A percentile compares a stretch with the other conserved stretches of the same genome.
Conservation (phyloP, 2,797 vertebrate species). For the Falco rusticolus region DNA sequence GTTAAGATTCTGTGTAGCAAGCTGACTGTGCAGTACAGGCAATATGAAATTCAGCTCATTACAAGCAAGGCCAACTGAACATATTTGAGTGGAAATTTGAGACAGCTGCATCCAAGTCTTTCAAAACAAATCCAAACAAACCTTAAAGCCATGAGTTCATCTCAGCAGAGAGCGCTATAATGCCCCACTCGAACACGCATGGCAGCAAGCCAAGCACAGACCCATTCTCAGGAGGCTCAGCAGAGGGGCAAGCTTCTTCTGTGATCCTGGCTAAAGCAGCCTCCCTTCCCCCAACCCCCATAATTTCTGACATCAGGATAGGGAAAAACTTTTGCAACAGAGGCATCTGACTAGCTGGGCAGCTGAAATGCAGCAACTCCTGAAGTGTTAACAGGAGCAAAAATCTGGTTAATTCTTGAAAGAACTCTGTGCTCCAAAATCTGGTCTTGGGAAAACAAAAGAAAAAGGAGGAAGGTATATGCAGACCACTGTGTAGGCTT, state of each 20-base stretch:
- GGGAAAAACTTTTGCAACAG: neutral
- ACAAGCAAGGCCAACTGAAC: slow-evolving; percentile 63
- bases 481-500: neutral
- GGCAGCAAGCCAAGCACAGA: neutral
- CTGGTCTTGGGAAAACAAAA: neutral
- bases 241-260: neutral
- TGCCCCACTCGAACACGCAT: neutral
- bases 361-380: neutral
- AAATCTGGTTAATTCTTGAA: neutral
- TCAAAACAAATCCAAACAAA: slow-evolving; percentile 55
- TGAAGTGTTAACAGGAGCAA: neutral
- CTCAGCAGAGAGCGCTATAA: neutral
- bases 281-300: neutral
- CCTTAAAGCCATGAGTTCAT: slow-evolving; percentile 14
- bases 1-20: slow-evolving; percentile 68
- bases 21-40: slow-evolving; percentile 57
- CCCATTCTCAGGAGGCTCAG: neutral
- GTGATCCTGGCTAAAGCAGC: neutral
- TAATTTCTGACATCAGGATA: neutral
- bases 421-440: neutral
- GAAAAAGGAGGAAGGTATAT: neutral
- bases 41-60: slow-evolving; percentile 68
- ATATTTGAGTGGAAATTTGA: slow-evolving; percentile 41
- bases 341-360: neutral
- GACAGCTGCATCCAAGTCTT: slow-evolving; percentile 50